Base-by-base conservation (phyloP, 2,113 vertebrate genomes). In the Ariopsis seemanni region DNA sequence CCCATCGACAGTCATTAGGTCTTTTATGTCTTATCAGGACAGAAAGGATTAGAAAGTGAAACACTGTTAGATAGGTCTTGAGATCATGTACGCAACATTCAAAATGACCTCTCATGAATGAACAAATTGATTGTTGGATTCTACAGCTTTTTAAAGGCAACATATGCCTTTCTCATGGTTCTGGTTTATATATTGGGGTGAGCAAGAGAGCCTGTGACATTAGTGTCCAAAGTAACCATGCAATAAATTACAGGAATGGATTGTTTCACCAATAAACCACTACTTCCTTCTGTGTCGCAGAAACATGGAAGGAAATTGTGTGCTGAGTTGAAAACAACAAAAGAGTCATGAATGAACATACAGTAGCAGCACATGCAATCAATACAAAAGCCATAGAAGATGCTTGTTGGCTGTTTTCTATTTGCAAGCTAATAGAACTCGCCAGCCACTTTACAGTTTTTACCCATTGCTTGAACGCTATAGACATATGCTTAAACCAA, bases 101-200 rank as follows among this genome's bases (percentile, higher is more conserved):
- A 25, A 50, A 22, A 50, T 57, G 20, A 34, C 67, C 17, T 55
- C 65, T 67, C 83, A 72, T 84, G 52, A 84, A 30, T 10, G 57
- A 72, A 84, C 62, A 20, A 77, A 83, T 30, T 82, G 50, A 67
- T 78, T 18, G 71, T 72, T 72, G 72, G 84, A 84, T 87, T 86
- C 18, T 52, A 53, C 55, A 72, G 34, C 9, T 30, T 69, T 34
- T 27, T 42, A 34, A 48, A 48, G 17, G 7, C 67, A 72, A 2
- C 7, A 42, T 7, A 72, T 72, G 8, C 9, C 20, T 25, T 75
- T 80, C 63, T 72, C 34, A 18, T 62, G 25, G 27, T 74, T 27
- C 58, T 74, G 62, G 55, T 83, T 78, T 89, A 20, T 86, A 71
- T 63, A 53, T 72, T 30, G 58, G 34, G 8, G 9, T 11, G 25